These are phyloP conservation scores for Enteromius afrohamiltoni DNA, from an alignment of 2,797 vertebrate species.

Conservation along the genomic window DNA sequence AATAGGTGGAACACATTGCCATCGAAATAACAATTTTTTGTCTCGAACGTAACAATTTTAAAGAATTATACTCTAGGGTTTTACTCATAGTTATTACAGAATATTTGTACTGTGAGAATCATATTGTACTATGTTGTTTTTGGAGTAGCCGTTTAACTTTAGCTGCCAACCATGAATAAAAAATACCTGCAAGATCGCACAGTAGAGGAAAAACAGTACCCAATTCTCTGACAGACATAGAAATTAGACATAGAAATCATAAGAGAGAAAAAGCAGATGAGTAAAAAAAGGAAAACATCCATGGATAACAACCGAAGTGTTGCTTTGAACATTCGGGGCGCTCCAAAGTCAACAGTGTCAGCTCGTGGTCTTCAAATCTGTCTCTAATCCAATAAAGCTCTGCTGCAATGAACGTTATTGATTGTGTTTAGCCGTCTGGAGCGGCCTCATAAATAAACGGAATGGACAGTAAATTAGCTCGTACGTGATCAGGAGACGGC, in stretches of 20 bases:
- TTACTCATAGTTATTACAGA: conserved; percentile 24
- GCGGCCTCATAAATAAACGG: conserved; percentile 63
- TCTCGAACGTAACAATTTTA: conserved; percentile 36
- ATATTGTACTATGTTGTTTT: conserved; percentile 28
- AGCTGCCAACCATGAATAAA: conserved; percentile 10
- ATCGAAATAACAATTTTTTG: conserved; percentile 17
- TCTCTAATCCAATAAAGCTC: conserved; percentile 66
- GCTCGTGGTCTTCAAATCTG: conserved; percentile 19
- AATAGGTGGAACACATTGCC: conserved; percentile 45
- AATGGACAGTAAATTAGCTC: conserved; percentile 59
- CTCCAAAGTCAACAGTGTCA: conserved; percentile 65
- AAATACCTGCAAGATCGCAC: conserved; percentile 19
- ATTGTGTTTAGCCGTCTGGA: conserved; percentile 61
- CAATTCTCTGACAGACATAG: not conserved
- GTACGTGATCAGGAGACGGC: conserved; percentile 43
- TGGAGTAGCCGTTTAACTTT: conserved; percentile 27
- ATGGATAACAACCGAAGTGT: conserved; percentile 53
- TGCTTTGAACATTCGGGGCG: conserved; percentile 59
- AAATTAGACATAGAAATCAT: conserved; percentile 24
- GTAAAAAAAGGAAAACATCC: not conserved
- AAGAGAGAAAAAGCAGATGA: conserved; percentile 16
- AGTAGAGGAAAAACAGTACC: conserved; percentile 7
- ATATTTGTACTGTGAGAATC: conserved; percentile 32
- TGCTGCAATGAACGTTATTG: conserved; percentile 61
- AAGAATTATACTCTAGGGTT: conserved; percentile 19